phyloP scores from a whole-genome alignment of 2,888 invertebrate genomes.

The Melinaea marsaeus region DNA sequence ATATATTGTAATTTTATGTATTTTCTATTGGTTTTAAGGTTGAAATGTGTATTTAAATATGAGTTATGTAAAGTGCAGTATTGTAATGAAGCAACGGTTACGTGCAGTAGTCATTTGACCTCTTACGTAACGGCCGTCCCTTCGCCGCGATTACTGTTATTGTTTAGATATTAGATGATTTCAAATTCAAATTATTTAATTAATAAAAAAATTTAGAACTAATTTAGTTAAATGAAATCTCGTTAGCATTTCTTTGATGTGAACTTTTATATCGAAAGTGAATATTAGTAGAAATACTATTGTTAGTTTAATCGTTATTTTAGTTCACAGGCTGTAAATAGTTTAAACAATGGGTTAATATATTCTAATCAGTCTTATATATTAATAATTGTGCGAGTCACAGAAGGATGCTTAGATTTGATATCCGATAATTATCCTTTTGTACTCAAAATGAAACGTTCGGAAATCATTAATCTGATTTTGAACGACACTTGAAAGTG shows the following conservation, averaged over 20 bases:
- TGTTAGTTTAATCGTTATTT: too few relatives aligned
- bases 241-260: too few relatives aligned
- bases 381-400: background rate
- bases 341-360: too few relatives aligned
- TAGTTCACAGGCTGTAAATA: too few relatives aligned
- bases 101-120: constrained; percentile 29
- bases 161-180: constrained; percentile 11
- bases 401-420: background rate
- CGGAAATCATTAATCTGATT: constrained; percentile 34
- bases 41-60: background rate
- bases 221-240: too few relatives aligned
- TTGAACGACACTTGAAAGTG: constrained; percentile 32
- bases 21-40: too few relatives aligned
- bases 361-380: background rate
- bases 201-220: too few relatives aligned
- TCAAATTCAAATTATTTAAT: background rate
- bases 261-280: too few relatives aligned
- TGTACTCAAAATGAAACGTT: constrained; percentile 25
- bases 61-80: constrained; percentile 19
- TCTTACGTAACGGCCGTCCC: constrained; percentile 27
- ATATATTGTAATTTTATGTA: too few relatives aligned
- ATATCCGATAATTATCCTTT: background rate
- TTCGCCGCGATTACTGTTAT: constrained; percentile 10
- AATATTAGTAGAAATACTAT: too few relatives aligned
- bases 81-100: constrained; percentile 22